Evolutionary conservation across 2,888 invertebrate species (phyloP).

Genomic region (Corbicula japonica): DNA sequence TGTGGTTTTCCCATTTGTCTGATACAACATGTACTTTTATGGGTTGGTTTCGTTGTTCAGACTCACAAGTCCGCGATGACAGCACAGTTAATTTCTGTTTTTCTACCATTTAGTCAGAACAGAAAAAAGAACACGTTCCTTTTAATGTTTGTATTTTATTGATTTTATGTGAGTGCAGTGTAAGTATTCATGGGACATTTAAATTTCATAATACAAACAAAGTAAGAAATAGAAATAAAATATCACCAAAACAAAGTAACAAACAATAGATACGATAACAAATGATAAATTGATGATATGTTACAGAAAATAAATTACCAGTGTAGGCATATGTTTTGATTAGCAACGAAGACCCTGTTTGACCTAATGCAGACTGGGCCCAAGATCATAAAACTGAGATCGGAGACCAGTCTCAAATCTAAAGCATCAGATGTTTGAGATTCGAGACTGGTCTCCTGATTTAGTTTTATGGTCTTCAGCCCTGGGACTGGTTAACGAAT

Average conservation of each 20-base stretch:
- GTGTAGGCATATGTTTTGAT: slow-evolving; percentile 11
- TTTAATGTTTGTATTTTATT: slow-evolving; percentile 42
- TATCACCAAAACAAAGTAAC: slow-evolving; percentile 40
- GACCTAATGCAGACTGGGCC: no score
- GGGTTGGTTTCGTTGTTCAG: no score
- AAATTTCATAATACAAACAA: slow-evolving; percentile 40
- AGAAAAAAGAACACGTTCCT: not conserved
- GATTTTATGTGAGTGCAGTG: slow-evolving; percentile 62
- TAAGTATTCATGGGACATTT: slow-evolving; percentile 46
- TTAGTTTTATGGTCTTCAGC: not conserved
- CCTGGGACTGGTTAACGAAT: no score
- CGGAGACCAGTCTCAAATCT: no score
- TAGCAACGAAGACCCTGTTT: not conserved
- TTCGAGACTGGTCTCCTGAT: not conserved
- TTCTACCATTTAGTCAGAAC: no score
- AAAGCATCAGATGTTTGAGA: not conserved
- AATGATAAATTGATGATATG: slow-evolving; percentile 13
- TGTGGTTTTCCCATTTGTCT: no score
- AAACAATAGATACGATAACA: slow-evolving; percentile 18
- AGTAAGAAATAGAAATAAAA: slow-evolving; percentile 42
- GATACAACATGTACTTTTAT: no score
- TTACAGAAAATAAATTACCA: not conserved
- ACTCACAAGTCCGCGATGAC: no score
- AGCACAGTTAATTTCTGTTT: no score
- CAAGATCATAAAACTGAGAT: no score